These are phyloP conservation scores for Microcebus ravelobensis DNA, from an alignment of 2,113 vertebrate species.

Conservation along the genomic window DNA sequence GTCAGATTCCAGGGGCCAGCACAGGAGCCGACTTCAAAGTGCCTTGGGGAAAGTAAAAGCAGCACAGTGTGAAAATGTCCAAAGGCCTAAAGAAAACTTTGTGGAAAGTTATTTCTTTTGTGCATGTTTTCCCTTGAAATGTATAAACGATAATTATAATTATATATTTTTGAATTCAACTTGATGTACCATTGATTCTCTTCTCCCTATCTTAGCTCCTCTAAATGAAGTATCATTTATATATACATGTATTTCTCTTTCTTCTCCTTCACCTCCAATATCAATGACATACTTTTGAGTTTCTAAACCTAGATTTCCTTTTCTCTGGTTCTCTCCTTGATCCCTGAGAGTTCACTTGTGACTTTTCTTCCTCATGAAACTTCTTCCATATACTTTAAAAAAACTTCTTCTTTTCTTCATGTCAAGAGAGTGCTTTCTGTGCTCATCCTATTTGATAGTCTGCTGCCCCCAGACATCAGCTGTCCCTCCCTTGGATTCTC, in stretches of 20 bases:
- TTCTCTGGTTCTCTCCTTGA: background rate
- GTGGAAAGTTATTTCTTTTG: background rate
- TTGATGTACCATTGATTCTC: background rate
- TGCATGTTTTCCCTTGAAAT: background rate
- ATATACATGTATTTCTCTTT: background rate
- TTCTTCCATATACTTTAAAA: constrained; percentile 20
- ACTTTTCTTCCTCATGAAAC: constrained; percentile 17
- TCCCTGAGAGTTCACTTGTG: constrained; percentile 18
- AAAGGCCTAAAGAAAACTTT: background rate
- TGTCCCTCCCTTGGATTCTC: background rate
- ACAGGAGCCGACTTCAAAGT: background rate
- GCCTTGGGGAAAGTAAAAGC: background rate
- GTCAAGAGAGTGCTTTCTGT: background rate
- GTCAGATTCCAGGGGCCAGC: background rate
- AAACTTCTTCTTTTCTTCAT: background rate
- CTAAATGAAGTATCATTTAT: background rate
- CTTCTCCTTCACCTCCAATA: background rate
- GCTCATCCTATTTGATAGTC: background rate
- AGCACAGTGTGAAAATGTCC: background rate
- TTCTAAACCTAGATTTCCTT: constrained; percentile 14
- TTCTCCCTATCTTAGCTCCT: background rate
- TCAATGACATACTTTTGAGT: background rate
- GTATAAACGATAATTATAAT: background rate
- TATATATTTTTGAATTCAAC: background rate
- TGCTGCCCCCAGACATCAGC: background rate